phyloP scores from a whole-genome alignment of 2,797 vertebrate species.

The Caiman crocodilus region DNA sequence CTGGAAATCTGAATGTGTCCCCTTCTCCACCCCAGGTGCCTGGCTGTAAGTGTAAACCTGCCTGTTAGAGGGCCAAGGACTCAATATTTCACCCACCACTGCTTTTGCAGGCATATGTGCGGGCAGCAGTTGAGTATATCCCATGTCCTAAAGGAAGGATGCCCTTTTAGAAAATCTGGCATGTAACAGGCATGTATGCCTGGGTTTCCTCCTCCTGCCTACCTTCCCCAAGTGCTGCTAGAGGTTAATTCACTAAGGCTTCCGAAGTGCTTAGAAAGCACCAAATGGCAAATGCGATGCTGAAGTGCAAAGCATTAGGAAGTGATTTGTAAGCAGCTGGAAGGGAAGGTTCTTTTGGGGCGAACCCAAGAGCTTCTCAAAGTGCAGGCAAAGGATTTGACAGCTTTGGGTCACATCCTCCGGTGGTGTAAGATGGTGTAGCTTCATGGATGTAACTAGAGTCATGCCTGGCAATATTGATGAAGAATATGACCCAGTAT shows the following conservation, averaged over 20 bases:
- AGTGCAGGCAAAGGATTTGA: accelerated
- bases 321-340: not conserved
- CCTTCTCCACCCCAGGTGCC: not conserved
- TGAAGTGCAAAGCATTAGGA: not conserved
- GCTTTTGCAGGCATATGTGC: not conserved
- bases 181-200: not conserved
- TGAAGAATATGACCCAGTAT: not conserved
- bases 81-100: not conserved
- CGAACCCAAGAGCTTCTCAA: not conserved
- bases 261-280: not conserved
- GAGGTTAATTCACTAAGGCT: not conserved
- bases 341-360: not conserved
- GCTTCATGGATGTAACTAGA: not conserved
- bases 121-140: not conserved
- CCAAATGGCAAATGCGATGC: not conserved
- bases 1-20: not conserved
- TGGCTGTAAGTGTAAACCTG: not conserved
- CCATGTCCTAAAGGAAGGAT: not conserved
- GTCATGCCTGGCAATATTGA: accelerated
- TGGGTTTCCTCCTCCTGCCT: not conserved
- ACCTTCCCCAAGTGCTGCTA: not conserved
- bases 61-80: not conserved
- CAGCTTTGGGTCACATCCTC: not conserved
- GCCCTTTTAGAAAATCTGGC: not conserved
- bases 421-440: not conserved